These are phyloP conservation scores for Caenorhabditis sp. DNA, from an alignment of 2,888 invertebrate species.

Conservation along the genomic window DNA sequence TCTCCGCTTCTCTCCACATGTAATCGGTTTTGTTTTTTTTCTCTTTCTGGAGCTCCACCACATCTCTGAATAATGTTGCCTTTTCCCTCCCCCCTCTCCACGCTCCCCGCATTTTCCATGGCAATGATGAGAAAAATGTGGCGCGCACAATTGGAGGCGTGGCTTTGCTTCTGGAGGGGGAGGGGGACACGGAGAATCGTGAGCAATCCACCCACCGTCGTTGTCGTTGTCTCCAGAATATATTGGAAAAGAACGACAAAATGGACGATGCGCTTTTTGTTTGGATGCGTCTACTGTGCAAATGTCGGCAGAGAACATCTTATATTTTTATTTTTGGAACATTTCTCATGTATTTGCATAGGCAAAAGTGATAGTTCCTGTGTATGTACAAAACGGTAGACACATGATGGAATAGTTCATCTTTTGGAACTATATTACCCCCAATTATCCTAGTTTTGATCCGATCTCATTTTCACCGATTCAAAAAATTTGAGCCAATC, in stretches of 20 bases:
- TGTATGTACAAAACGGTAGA: not conserved
- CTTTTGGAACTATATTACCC: not conserved
- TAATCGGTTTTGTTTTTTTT: slow-evolving; percentile 45
- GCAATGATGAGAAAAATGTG: slow-evolving; percentile 13
- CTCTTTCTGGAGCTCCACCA: slow-evolving; percentile 12
- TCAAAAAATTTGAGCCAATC: not conserved
- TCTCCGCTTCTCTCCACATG: slow-evolving; percentile 10
- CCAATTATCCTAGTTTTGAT: not conserved
- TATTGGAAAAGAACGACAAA: slow-evolving; percentile 5
- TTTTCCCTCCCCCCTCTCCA: slow-evolving; percentile 3
- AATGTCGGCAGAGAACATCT: slow-evolving; percentile 6
- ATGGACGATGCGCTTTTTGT: not conserved
- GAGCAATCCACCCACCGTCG: slow-evolving; percentile 17
- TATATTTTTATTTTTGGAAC: slow-evolving; percentile 34
- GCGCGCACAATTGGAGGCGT: not conserved
- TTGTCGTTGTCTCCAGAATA: slow-evolving; percentile 12
- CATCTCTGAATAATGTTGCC: slow-evolving; percentile 34
- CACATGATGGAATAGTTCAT: too few relatives aligned
- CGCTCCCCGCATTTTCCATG: not conserved
- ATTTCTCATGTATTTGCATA: slow-evolving; percentile 15
- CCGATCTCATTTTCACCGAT: not conserved
- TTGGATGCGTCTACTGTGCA: slow-evolving; percentile 13
- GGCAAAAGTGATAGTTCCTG: slow-evolving; percentile 38
- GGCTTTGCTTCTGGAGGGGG: slow-evolving; percentile 2
- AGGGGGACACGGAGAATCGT: too few relatives aligned